Evolutionary conservation across 2,113 vertebrate genomes (phyloP).

Genomic region (Trematomus loennbergii): DNA sequence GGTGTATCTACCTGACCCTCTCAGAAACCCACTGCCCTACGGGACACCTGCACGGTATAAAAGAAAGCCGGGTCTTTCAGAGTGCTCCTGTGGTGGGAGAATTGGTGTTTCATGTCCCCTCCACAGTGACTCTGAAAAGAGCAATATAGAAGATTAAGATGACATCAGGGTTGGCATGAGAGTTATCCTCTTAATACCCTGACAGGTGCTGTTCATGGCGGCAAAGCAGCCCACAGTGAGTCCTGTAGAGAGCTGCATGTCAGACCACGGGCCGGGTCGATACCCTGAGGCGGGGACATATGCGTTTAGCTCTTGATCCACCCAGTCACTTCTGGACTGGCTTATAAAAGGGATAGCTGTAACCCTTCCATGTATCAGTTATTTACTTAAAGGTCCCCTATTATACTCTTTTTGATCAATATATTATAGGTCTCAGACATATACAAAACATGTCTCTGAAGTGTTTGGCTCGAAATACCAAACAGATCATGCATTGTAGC

Average conservation of each 20-base stretch:
- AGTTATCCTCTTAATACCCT: background rate
- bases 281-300: constrained; percentile 50
- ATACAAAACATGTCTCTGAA: no score
- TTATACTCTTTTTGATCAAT: no score
- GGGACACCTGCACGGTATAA: constrained; percentile 52
- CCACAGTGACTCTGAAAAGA: constrained; percentile 19
- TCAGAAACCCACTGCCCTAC: constrained; percentile 7
- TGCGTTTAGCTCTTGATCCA: constrained; percentile 29
- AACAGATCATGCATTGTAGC: no score
- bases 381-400: background rate
- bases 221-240: constrained; percentile 14
- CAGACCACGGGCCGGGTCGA: constrained; percentile 17
- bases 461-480: no score
- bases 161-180: constrained; percentile 22
- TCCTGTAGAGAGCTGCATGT: constrained; percentile 33
- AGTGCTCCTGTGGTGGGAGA: constrained; percentile 6
- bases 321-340: background rate
- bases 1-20: constrained; percentile 26
- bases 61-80: constrained; percentile 41
- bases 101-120: constrained; percentile 31
- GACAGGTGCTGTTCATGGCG: constrained; percentile 57
- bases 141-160: constrained; percentile 18
- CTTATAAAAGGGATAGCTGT: background rate
- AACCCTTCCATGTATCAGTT: background rate
- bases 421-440: no score